phyloP scores from a whole-genome alignment of 2,113 vertebrate species.

The Recurvirostra avosetta region DNA sequence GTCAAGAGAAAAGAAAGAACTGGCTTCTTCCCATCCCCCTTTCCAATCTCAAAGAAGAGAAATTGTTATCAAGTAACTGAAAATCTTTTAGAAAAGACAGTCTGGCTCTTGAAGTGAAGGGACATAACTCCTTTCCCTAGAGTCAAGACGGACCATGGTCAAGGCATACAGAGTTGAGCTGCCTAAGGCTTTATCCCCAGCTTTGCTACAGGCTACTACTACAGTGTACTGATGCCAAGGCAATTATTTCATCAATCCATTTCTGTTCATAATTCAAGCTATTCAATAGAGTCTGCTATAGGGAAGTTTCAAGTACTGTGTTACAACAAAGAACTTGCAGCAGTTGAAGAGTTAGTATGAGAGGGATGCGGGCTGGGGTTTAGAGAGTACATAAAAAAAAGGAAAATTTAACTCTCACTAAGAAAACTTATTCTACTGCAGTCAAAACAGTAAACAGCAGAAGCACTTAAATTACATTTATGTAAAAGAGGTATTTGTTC shows the following conservation, averaged over 20 bases:
- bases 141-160: not conserved
- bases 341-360: not conserved
- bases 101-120: not conserved
- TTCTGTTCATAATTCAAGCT: not conserved
- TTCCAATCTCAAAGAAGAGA: not conserved
- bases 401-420: not conserved
- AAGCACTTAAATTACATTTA: not conserved
- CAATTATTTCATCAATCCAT: not conserved
- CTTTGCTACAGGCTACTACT: not conserved
- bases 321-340: not conserved
- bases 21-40: not conserved
- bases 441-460: not conserved
- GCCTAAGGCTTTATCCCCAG: not conserved
- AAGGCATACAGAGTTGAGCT: not conserved
- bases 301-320: not conserved
- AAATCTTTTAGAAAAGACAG: not conserved
- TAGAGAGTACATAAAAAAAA: not conserved
- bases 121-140: not conserved
- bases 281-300: not conserved
- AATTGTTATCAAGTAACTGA: not conserved
- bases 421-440: not conserved
- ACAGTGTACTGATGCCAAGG: not conserved
- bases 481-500: not conserved
- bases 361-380: not conserved
- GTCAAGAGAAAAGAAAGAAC: not conserved